These are phyloP conservation scores for Montipora foliosa DNA, from an alignment of 64 coral and sea anemone genomes.

Conservation along the genomic window DNA sequence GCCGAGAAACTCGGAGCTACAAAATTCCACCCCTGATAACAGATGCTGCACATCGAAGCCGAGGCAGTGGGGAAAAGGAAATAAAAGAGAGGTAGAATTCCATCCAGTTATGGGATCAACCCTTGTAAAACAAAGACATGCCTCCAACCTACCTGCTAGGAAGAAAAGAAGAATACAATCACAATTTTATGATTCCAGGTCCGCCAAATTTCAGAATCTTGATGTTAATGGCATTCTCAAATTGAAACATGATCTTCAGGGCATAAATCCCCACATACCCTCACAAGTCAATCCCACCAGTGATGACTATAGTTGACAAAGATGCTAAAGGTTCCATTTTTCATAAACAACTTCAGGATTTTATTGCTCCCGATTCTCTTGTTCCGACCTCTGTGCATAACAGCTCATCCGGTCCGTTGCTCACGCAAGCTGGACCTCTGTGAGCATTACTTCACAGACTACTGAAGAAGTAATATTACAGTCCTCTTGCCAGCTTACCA, in stretches of 20 bases:
- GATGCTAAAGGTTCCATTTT: neutral
- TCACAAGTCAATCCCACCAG: neutral
- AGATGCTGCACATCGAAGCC: no score
- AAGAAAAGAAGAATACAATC: neutral
- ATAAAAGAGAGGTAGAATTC: neutral
- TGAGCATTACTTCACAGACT: no score
- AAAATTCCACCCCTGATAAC: neutral
- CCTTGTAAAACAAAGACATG: no score
- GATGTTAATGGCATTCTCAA: neutral
- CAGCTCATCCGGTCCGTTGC: no score
- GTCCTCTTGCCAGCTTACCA: no score
- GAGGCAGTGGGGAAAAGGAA: neutral
- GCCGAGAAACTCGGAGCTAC: neutral
- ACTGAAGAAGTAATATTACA: no score
- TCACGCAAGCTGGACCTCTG: no score
- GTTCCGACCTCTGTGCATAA: neutral
- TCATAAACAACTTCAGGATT: neutral
- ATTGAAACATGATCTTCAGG: neutral
- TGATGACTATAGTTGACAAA: neutral
- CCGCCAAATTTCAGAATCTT: neutral
- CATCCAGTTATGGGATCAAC: neutral
- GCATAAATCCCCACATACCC: neutral
- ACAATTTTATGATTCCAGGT: neutral
- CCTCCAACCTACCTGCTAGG: no score
- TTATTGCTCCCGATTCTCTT: no score